Percentiles rank a stretch among this genome's conserved stretches.
Conservation (phyloP, 2,113 vertebrate genomes). For the Tretioscincus oriximinensis region DNA sequence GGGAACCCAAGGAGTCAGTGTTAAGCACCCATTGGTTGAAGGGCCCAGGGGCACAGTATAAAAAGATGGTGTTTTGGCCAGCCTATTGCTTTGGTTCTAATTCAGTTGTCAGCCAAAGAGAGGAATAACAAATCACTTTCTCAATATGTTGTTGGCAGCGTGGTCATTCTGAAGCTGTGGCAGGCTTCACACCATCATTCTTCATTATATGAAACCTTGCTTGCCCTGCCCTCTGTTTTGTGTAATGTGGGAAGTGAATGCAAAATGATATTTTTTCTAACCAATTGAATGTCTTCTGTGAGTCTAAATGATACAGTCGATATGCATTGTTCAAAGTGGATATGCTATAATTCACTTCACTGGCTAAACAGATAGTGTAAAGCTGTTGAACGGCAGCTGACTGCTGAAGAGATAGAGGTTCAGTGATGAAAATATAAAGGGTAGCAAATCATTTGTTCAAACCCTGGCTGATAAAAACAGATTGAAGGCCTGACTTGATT, state of each 20-base stretch:
- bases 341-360: constrained; percentile 74
- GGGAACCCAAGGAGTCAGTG: too few relatives aligned
- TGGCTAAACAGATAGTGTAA: constrained; percentile 71
- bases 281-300: constrained; percentile 61
- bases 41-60: too few relatives aligned
- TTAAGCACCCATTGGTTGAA: too few relatives aligned
- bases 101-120: too few relatives aligned
- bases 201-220: constrained; percentile 54
- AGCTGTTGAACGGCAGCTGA: constrained; percentile 65
- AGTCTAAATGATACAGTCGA: constrained; percentile 68
- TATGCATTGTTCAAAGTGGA: constrained; percentile 70
- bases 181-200: constrained; percentile 22
- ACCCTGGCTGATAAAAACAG: constrained; percentile 73
- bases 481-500: constrained; percentile 74
- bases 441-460: constrained; percentile 69
- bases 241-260: constrained; percentile 55
- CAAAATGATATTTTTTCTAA: constrained; percentile 51
- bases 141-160: too few relatives aligned
- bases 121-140: too few relatives aligned
- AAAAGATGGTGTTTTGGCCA: too few relatives aligned
- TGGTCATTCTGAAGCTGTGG: too few relatives aligned
- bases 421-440: constrained; percentile 72
- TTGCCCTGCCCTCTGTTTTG: constrained; percentile 51
- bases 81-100: too few relatives aligned
- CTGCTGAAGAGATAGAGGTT: constrained; percentile 64